A percentile compares a stretch with the other conserved stretches of the same genome.
Conservation (phyloP, 2,797 vertebrate genomes). For the Uromys caudimaculatus region DNA sequence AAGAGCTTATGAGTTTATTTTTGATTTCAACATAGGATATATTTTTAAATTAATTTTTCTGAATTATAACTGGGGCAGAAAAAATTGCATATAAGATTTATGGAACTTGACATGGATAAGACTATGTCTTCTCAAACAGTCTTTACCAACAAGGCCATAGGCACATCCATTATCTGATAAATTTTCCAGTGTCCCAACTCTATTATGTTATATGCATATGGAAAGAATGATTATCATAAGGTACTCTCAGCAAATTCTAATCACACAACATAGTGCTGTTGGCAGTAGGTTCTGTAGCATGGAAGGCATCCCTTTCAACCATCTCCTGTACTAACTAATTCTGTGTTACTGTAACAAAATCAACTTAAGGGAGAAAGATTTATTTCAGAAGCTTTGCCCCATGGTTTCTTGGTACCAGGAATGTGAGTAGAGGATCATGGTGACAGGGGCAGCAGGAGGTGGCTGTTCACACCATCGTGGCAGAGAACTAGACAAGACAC, state of each 20-base stretch:
- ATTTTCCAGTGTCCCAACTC: background rate
- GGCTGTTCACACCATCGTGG: background rate
- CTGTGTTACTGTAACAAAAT: background rate
- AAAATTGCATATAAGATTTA: background rate
- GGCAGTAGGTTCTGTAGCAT: too few species aligned
- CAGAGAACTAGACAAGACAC: background rate
- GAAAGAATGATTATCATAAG: background rate
- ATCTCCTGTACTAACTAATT: background rate
- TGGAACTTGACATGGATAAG: background rate
- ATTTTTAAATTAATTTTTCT: conserved; percentile 10
- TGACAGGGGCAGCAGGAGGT: background rate
- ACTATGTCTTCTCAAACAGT: background rate
- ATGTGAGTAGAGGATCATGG: background rate
- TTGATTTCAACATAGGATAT: background rate
- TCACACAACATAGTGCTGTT: background rate
- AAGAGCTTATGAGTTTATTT: conserved; percentile 2
- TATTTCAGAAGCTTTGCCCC: background rate
- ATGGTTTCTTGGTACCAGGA: too few species aligned
- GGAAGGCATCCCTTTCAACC: background rate
- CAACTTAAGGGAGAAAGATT: background rate
- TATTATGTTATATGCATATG: background rate
- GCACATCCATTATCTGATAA: too few species aligned
- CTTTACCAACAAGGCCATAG: background rate
- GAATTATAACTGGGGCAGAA: background rate
- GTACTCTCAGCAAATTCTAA: background rate